Conservation (phyloP, 1,140 invertebrate species). For the Drosophila ohnishii region DNA sequence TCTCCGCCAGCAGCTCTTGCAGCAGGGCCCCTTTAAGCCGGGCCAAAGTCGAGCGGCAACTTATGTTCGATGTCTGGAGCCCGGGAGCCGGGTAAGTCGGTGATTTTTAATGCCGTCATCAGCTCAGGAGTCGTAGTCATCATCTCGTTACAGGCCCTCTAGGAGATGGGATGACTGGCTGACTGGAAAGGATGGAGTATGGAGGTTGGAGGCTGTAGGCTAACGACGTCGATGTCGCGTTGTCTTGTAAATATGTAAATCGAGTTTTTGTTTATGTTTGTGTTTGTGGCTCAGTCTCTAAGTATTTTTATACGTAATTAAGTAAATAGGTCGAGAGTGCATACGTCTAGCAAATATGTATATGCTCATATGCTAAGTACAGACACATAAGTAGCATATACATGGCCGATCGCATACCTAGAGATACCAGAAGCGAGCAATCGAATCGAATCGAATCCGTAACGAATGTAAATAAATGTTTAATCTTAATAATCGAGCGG, state of each 20-base stretch:
- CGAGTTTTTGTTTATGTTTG: constrained; percentile 61
- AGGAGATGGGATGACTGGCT: constrained; percentile 10
- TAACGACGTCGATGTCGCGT: constrained; percentile 47
- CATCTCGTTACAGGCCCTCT: constrained; percentile 43
- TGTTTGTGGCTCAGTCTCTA: constrained; percentile 63
- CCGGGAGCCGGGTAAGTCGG: constrained; percentile 34
- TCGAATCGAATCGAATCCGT: constrained; percentile 61
- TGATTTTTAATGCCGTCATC: constrained; percentile 63
- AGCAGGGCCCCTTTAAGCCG: constrained; percentile 10
- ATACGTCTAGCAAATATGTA: constrained; percentile 24
- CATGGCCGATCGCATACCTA: constrained; percentile 39
- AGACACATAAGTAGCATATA: constrained; percentile 20
- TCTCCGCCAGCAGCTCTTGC: not conserved
- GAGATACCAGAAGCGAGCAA: constrained; percentile 27
- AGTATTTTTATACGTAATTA: constrained; percentile 82
- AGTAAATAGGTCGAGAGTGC: constrained; percentile 53
- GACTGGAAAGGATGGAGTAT: not conserved
- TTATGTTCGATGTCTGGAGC: constrained; percentile 70
- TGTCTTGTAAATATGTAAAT: constrained; percentile 75
- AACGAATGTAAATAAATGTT: constrained; percentile 77
- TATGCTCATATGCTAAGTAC: constrained; percentile 7
- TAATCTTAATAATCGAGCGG: constrained; percentile 73
- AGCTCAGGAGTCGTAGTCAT: constrained; percentile 31
- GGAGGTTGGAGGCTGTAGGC: constrained; percentile 1
- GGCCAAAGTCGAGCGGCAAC: constrained; percentile 59